These are phyloP conservation scores for Spilogale gracilis DNA, from an alignment of 2,113 vertebrate genomes.

Conservation along the genomic window DNA sequence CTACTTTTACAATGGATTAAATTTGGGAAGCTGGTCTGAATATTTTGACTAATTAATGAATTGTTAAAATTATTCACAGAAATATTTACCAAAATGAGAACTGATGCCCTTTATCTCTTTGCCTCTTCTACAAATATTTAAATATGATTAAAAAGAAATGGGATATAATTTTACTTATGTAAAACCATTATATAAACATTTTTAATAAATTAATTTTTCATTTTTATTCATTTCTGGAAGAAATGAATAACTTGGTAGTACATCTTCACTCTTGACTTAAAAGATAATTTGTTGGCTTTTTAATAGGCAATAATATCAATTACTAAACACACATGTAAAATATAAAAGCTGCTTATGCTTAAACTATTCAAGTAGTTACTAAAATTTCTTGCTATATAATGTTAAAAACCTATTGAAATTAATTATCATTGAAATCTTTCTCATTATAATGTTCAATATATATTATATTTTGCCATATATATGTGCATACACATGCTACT, in stretches of 20 bases:
- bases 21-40: background rate
- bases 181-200: background rate
- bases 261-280: background rate
- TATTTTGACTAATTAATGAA: background rate
- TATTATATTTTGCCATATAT: background rate
- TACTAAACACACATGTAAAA: background rate
- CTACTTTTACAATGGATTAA: background rate
- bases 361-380: background rate
- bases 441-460: background rate
- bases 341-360: background rate
- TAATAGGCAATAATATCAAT: background rate
- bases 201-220: background rate
- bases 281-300: background rate
- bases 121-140: background rate
- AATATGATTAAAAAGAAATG: background rate
- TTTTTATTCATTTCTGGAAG: background rate
- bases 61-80: background rate
- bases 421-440: conserved; percentile 57
- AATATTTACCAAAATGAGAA: background rate
- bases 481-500: background rate
- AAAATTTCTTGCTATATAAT: background rate
- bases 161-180: background rate
- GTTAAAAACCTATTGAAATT: conserved; percentile 41
- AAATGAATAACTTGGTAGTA: background rate
- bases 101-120: background rate